These are phyloP conservation scores for Corticium candelabrum DNA, from an alignment of 37 sponge, comb jelly and placozoan species.

Conservation along the genomic window DNA sequence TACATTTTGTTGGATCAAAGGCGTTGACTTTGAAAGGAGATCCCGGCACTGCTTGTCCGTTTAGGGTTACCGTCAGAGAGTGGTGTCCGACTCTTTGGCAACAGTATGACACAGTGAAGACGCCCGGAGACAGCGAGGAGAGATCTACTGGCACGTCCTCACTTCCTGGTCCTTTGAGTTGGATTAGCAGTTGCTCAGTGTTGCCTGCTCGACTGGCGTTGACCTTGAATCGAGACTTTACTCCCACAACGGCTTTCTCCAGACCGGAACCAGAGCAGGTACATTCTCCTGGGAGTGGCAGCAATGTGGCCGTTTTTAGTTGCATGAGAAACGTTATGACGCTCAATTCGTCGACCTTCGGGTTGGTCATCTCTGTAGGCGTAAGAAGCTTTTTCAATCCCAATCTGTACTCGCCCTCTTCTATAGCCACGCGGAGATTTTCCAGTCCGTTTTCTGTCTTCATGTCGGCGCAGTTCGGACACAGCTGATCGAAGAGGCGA, in stretches of 20 bases:
- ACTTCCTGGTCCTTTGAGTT: conserved; percentile 23
- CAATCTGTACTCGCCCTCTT: conserved; percentile 10
- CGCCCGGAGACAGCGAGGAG: conserved; percentile 5
- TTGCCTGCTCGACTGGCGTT: conserved; percentile 57
- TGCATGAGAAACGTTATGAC: conserved; percentile 36
- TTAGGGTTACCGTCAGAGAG: conserved; percentile 17
- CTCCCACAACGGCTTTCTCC: conserved; percentile 18
- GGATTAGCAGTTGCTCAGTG: conserved; percentile 40
- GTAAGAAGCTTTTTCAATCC: conserved; percentile 30
- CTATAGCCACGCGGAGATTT: conserved; percentile 18
- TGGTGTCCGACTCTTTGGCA: conserved; percentile 21
- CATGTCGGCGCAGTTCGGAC: conserved; percentile 27
- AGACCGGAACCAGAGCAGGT: conserved; percentile 47
- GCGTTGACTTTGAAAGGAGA: conserved; percentile 42
- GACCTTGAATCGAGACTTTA: conserved; percentile 39
- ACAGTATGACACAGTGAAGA: conserved; percentile 31
- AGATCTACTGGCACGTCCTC: conserved; percentile 16
- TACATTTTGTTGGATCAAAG: not conserved
- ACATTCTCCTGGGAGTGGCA: conserved; percentile 40
- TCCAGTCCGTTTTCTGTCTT: conserved; percentile 14
- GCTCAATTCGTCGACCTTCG: conserved; percentile 51
- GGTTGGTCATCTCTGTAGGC: conserved; percentile 23
- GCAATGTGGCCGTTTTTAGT: conserved; percentile 30
- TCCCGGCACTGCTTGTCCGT: conserved; percentile 29
- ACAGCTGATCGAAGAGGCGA: conserved; percentile 25